phyloP scores from a whole-genome alignment of 2,797 vertebrate genomes.

The Loris lydekkerianus region DNA sequence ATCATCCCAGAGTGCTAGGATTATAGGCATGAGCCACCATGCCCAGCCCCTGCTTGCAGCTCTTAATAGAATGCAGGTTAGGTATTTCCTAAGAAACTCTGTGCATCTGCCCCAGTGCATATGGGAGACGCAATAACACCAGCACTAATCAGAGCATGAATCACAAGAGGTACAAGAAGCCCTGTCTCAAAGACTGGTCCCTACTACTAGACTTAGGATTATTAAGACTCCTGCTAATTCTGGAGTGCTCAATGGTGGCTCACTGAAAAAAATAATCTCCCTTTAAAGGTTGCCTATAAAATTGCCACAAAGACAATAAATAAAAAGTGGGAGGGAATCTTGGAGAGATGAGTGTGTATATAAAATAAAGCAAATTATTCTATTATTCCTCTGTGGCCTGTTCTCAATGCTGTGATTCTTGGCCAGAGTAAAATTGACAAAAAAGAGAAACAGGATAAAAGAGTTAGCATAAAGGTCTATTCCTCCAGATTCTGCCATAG shows the following conservation, averaged over 20 bases:
- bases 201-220: background rate
- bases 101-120: background rate
- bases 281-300: background rate
- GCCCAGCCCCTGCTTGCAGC: background rate
- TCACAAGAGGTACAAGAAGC: background rate
- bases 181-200: background rate
- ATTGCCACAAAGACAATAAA: background rate
- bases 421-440: background rate
- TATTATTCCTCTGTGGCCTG: background rate
- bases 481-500: background rate
- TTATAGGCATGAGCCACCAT: too few species aligned
- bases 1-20: too few species aligned
- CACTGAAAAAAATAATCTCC: background rate
- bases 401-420: background rate
- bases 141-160: background rate
- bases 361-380: background rate
- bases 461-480: background rate
- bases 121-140: background rate
- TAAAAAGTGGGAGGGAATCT: background rate
- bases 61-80: background rate
- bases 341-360: background rate
- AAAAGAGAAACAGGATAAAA: background rate
- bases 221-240: background rate
- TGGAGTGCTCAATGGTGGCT: background rate
- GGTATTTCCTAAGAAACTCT: background rate